Conservation (phyloP, 2,113 vertebrate genomes). For the Acanthochromis polyacanthus region DNA sequence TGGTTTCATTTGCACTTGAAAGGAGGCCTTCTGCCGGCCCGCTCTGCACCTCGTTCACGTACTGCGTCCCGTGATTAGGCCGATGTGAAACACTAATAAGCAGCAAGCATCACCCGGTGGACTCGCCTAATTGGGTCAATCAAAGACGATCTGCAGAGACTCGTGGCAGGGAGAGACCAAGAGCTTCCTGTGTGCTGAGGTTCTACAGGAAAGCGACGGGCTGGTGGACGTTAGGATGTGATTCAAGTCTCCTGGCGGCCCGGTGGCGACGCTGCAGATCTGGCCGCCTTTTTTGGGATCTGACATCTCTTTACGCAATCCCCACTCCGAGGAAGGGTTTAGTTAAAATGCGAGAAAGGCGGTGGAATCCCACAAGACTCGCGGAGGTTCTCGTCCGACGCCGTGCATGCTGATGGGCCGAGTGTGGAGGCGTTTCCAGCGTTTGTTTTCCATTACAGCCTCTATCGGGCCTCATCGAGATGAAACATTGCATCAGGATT, state of each 20-base stretch:
- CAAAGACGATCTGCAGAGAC: slow-evolving; percentile 75
- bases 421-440: slow-evolving; percentile 52
- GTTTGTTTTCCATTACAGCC: slow-evolving; percentile 54
- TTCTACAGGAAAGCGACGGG: slow-evolving; percentile 54
- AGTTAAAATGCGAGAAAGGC: slow-evolving; percentile 67
- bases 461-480: slow-evolving; percentile 52
- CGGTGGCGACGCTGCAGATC: slow-evolving; percentile 63
- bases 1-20: slow-evolving; percentile 77
- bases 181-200: slow-evolving; percentile 51
- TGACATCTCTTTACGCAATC: slow-evolving; percentile 59
- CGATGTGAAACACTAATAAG: slow-evolving; percentile 78
- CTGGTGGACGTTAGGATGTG: slow-evolving; percentile 63
- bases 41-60: slow-evolving; percentile 73
- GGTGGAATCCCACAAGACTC: slow-evolving; percentile 62
- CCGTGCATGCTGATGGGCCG: slow-evolving; percentile 72
- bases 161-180: slow-evolving; percentile 48
- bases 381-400: slow-evolving; percentile 51
- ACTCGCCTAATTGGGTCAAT: slow-evolving; percentile 83
- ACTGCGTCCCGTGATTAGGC: slow-evolving; percentile 74
- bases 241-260: slow-evolving; percentile 68
- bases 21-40: slow-evolving; percentile 62
- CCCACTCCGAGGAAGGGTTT: slow-evolving; percentile 56
- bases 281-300: slow-evolving; percentile 54
- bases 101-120: slow-evolving; percentile 76
- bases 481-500: slow-evolving; percentile 72